Conservation (phyloP, 2,888 invertebrate genomes). For the Psylliodes chrysocephalus region DNA sequence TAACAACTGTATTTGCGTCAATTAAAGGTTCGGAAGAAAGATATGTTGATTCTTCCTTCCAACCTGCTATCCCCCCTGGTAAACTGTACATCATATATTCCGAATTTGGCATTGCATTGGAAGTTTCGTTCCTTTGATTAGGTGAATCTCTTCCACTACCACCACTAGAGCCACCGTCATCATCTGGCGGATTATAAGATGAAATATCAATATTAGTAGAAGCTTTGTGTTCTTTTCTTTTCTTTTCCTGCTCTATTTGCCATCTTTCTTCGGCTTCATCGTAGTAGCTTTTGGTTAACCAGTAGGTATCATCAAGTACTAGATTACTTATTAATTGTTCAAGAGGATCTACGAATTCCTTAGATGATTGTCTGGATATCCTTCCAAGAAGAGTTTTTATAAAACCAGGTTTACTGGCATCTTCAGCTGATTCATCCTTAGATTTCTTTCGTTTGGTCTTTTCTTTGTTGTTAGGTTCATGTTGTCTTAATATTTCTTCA, state of each 20-base stretch:
- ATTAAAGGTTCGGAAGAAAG: slow-evolving; percentile 68
- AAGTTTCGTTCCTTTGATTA: slow-evolving; percentile 42
- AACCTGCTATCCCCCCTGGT: slow-evolving; percentile 83
- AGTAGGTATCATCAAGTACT: slow-evolving; percentile 67
- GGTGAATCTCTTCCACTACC: slow-evolving; percentile 68
- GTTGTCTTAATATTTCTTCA: slow-evolving; percentile 6
- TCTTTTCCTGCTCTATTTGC: slow-evolving; percentile 57
- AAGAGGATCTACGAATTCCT: slow-evolving; percentile 44
- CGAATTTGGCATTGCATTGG: slow-evolving; percentile 35
- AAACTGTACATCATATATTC: slow-evolving; percentile 68
- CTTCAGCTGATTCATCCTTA: slow-evolving; percentile 28
- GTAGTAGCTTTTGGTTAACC: slow-evolving; percentile 71
- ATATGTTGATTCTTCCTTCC: slow-evolving; percentile 85
- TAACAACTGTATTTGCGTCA: slow-evolving; percentile 29
- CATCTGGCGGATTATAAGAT: slow-evolving; percentile 65
- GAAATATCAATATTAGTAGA: slow-evolving; percentile 33
- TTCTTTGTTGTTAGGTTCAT: slow-evolving; percentile 38
- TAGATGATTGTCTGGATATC: slow-evolving; percentile 52
- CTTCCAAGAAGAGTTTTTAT: slow-evolving; percentile 56
- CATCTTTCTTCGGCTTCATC: slow-evolving; percentile 72
- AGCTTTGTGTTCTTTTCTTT: slow-evolving; percentile 44
- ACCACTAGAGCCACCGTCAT: slow-evolving; percentile 71
- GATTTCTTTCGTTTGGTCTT: slow-evolving; percentile 40
- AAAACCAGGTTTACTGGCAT: slow-evolving; percentile 43
- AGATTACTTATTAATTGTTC: slow-evolving; percentile 50